A percentile compares a stretch with the other conserved stretches of the same genome.
phyloP scores from a whole-genome alignment of 2,797 vertebrate genomes.

The Orestias chungarensis region DNA sequence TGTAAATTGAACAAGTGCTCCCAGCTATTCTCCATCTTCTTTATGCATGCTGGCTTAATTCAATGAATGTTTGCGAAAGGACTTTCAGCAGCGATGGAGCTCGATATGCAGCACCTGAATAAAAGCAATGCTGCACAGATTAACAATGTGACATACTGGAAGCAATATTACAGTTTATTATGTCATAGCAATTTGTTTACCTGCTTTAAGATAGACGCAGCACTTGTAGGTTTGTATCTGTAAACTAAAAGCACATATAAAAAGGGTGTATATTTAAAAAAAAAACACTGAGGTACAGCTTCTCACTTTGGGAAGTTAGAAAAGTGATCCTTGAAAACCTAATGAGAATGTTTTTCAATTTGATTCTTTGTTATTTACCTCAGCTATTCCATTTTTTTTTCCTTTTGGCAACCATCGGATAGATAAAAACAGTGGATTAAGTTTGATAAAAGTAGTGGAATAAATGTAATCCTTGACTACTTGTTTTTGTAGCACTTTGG shows the following conservation, averaged over 20 bases:
- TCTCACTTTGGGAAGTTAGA: not conserved
- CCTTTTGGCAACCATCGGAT: not conserved
- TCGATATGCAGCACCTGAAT: conserved; percentile 61
- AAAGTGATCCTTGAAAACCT: not conserved
- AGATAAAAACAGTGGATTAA: too few species aligned
- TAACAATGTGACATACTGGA: conserved; percentile 70
- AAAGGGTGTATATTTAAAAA: conserved; percentile 29
- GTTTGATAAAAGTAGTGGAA: too few species aligned
- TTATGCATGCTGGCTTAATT: conserved; percentile 65
- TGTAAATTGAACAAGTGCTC: conserved; percentile 70
- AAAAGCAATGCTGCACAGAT: conserved; percentile 70
- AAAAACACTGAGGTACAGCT: not conserved
- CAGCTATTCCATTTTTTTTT: not conserved
- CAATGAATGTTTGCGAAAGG: conserved; percentile 64
- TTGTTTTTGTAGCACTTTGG: not conserved
- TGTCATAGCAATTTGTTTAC: conserved; percentile 73
- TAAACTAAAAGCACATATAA: conserved; percentile 40
- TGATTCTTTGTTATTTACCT: not conserved
- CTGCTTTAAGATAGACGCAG: conserved; percentile 46
- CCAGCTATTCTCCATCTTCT: conserved; percentile 73
- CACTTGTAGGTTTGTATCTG: conserved; percentile 37
- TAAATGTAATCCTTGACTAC: too few species aligned
- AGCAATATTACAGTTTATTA: conserved; percentile 64
- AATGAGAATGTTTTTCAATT: not conserved
- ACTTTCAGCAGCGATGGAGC: conserved; percentile 66